These are phyloP conservation scores for Drosophila helvetica DNA, from an alignment of 2,888 invertebrate species.

Conservation along the genomic window DNA sequence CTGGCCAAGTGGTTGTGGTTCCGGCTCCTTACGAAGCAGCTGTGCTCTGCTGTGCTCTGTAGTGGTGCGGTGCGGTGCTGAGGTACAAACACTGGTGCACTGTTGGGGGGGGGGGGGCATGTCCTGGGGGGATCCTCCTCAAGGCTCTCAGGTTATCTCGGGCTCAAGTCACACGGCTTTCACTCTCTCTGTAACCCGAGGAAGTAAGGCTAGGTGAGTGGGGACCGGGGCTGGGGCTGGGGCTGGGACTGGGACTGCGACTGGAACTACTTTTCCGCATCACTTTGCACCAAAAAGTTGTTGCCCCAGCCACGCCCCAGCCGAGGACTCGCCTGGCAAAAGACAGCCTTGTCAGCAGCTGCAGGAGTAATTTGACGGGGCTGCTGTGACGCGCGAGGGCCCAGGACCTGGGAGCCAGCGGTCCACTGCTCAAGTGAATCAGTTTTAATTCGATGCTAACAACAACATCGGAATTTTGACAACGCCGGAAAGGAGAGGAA, in stretches of 20 bases:
- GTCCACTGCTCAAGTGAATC: constrained; percentile 31
- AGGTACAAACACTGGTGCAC: too few relatives aligned
- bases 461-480: constrained; percentile 25
- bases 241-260: background rate
- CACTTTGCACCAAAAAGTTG: constrained; percentile 33
- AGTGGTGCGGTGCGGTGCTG: background rate
- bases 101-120: too few relatives aligned
- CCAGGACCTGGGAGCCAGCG: background rate
- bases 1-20: constrained; percentile 37
- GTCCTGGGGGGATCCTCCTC: background rate
- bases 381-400: background rate
- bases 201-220: background rate
- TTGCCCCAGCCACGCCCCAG: background rate
- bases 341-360: constrained; percentile 21
- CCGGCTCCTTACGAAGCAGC: background rate
- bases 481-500: constrained; percentile 2
- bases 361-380: constrained; percentile 22
- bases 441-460: constrained; percentile 43
- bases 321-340: background rate
- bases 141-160: constrained; percentile 14
- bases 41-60: background rate
- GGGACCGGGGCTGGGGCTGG: too few relatives aligned
- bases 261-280: constrained; percentile 25
- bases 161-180: background rate
- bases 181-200: constrained; percentile 9